Evolutionary conservation across 2,113 vertebrate species (phyloP).

Genomic region (Tragulus kanchil): DNA sequence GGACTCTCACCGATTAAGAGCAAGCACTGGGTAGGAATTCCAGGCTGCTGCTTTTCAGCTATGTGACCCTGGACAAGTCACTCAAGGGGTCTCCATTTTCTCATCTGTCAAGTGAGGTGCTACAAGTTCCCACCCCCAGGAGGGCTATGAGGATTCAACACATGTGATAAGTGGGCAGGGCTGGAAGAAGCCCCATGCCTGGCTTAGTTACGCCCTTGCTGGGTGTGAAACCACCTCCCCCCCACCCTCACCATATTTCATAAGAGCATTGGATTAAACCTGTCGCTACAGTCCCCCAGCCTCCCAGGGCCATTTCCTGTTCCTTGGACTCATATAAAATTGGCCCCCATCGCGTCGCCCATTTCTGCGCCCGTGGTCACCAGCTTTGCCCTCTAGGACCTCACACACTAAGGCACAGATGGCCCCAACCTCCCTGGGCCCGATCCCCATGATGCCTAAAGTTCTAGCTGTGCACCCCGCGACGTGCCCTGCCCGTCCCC

Average conservation of each 20-base stretch:
- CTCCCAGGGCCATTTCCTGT: neutral
- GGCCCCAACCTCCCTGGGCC: neutral
- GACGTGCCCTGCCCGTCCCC: slow-evolving; percentile 17
- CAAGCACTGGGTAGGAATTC: neutral
- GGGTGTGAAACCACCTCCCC: neutral
- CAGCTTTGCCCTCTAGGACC: neutral
- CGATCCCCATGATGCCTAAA: neutral
- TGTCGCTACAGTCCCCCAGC: neutral
- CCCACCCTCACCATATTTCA: neutral
- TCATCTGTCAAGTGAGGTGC: neutral
- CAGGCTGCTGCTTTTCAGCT: neutral
- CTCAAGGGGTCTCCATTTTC: neutral
- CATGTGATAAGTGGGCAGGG: neutral
- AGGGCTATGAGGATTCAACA: neutral
- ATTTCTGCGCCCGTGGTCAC: neutral
- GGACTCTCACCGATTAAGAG: neutral
- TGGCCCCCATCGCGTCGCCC: neutral
- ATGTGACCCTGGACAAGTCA: neutral
- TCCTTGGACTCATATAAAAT: neutral
- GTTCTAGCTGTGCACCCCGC: neutral
- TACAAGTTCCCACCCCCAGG: neutral
- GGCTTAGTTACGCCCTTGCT: neutral
- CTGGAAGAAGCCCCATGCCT: neutral
- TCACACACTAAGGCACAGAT: neutral
- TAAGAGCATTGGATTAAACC: neutral